A percentile compares a stretch with the other conserved stretches of the same genome.
These are phyloP conservation scores for Rallus limicola DNA, from an alignment of 2,113 vertebrate species.

Conservation along the genomic window DNA sequence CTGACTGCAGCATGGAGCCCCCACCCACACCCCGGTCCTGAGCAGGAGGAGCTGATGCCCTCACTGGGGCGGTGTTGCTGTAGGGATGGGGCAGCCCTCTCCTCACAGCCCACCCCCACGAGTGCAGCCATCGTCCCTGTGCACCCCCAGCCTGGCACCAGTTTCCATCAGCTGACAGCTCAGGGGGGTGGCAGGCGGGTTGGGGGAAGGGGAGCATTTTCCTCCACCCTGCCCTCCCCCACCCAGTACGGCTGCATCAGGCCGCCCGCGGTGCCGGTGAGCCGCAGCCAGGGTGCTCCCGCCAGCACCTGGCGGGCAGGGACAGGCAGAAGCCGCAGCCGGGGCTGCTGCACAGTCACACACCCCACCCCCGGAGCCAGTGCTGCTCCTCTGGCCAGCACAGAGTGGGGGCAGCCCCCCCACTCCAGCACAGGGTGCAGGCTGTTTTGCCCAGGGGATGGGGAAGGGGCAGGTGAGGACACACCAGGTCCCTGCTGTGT, in stretches of 20 bases:
- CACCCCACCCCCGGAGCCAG: neutral
- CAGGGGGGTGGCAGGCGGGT: neutral
- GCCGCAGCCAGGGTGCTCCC: neutral
- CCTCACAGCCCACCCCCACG: rapidly evolving
- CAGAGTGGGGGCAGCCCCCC: neutral
- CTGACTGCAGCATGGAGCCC: neutral
- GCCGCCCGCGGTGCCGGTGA: neutral
- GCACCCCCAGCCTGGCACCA: neutral
- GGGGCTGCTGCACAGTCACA: neutral
- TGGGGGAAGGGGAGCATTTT: neutral
- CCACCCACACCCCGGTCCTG: rapidly evolving
- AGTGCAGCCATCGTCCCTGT: neutral
- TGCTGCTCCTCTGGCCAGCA: neutral
- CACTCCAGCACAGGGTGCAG: neutral
- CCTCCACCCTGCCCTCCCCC: neutral
- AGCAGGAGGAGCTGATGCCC: too few relatives aligned
- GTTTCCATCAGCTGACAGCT: neutral
- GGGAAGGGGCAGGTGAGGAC: neutral
- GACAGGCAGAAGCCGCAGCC: neutral
- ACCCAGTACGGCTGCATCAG: neutral
- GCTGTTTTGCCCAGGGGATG: neutral
- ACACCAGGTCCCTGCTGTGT: rapidly evolving
- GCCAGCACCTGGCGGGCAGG: neutral
- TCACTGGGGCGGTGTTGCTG: rapidly evolving
- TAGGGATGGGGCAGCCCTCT: rapidly evolving